phyloP scores from a whole-genome alignment of 2,797 vertebrate species.

The Jordanella pulchra region DNA sequence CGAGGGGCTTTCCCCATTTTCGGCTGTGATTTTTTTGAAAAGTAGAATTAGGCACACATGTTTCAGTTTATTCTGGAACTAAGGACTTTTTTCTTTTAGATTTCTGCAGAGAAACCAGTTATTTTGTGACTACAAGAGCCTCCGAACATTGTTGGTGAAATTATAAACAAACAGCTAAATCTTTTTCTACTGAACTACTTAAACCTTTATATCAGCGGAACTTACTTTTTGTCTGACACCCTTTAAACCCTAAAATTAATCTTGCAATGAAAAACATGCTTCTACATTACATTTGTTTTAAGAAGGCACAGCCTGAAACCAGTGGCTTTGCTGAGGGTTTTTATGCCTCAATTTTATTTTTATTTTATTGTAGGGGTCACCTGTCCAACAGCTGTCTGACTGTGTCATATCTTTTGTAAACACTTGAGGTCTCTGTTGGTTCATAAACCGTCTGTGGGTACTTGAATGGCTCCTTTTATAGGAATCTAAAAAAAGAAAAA shows the following conservation, averaged over 20 bases:
- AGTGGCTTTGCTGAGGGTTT: not conserved
- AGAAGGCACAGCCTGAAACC: no score
- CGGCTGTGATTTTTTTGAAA: no score
- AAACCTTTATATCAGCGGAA: not conserved
- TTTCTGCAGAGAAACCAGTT: no score
- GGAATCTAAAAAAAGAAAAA: not conserved
- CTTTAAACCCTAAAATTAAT: not conserved
- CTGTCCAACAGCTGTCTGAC: not conserved
- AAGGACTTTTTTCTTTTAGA: not conserved
- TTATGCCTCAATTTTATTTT: not conserved
- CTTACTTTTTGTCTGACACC: not conserved
- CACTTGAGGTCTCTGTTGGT: slow-evolving; percentile 56
- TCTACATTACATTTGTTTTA: no score
- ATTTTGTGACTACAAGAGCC: no score
- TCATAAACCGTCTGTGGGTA: not conserved
- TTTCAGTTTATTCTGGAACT: not conserved
- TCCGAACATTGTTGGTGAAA: not conserved
- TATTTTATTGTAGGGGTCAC: not conserved
- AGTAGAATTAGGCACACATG: no score
- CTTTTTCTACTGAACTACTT: not conserved
- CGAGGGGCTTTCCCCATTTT: no score
- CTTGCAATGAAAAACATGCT: not conserved
- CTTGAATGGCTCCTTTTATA: not conserved
- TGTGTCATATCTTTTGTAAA: slow-evolving; percentile 14
- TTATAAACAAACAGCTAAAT: not conserved